Evolutionary conservation across 2,113 vertebrate species (phyloP), one percentile per base, ranked within the genome.

Genomic region (Thamnaconus septentrionalis): DNA sequence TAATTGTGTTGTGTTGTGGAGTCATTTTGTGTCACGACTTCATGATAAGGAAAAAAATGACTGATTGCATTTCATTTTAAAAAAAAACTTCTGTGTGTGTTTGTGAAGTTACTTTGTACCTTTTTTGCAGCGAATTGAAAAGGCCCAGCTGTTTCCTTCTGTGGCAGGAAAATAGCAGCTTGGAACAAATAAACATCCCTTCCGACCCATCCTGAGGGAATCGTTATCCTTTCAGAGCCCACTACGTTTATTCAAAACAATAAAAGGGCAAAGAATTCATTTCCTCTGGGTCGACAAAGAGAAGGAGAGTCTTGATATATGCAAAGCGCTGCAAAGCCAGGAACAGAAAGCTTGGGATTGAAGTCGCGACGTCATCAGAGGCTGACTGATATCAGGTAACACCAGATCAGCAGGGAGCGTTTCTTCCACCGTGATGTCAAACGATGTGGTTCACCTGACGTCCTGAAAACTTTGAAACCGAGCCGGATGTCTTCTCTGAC

Each of bases 131-230:
- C 60, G 64, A 56, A 64, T 49, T 78, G 66, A 71, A 77, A 78
- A 87, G 84, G 79, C 74, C 66, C 43, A 86, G 79, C 76, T 70
- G 80, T 77, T 86, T 81, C 83, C 79, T 78, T 41, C 57, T 80
- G 71, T 79, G 64, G 75, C 60, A 76, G 83, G 81, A 80, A 75
- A 75, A 83, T 82, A 70, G 80, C 75, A 83, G 69, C 71, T 39
- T 46, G 63, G 64, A 40, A 61, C 55, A 62, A 85, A 82, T 75
- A 86, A 86, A 82, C 68, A 78, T 61, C 73, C 68, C 56, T 79
- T 79, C 83, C 64, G 88, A 73, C 5, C 77, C 46, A 41, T 78
- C 81, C 75, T 65, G 63, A 43, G 79, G 76, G 82, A 67, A 76
- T 73, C 71, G 80, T 76, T 78, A 71, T 81, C 63, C 59, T 74